These are phyloP conservation scores for Neotoxoptera formosana DNA, from an alignment of 1,140 invertebrate genomes.

Conservation along the genomic window DNA sequence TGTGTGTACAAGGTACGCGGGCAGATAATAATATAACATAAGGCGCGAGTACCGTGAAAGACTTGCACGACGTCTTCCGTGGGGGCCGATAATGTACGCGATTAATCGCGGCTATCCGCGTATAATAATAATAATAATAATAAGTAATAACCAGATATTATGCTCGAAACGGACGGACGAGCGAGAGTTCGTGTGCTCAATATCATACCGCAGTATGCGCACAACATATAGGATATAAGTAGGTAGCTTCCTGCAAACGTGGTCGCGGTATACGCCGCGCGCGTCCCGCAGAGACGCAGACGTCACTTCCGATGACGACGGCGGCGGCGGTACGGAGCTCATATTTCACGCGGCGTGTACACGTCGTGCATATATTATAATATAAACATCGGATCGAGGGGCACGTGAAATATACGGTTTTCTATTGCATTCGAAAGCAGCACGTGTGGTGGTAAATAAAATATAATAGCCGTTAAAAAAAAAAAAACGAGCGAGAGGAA, in stretches of 20 bases:
- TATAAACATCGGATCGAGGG: neutral
- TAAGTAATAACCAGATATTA: neutral
- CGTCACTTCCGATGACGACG: neutral
- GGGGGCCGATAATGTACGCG: neutral
- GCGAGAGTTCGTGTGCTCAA: neutral
- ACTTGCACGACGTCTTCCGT: neutral
- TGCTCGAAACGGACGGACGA: neutral
- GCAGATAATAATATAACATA: neutral
- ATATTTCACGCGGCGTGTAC: conserved; percentile 2
- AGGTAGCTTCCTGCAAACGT: neutral
- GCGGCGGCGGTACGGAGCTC: neutral
- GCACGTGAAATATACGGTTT: neutral
- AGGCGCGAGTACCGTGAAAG: neutral
- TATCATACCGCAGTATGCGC: neutral
- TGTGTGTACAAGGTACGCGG: too few relatives aligned
- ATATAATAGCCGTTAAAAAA: neutral
- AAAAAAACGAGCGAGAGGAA: neutral
- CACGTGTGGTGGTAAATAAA: neutral
- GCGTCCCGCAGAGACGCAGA: neutral
- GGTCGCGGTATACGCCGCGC: too few relatives aligned
- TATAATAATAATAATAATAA: neutral
- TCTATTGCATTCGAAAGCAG: neutral
- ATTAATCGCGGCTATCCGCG: neutral
- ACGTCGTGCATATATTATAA: neutral
- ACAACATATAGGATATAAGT: neutral